Evolutionary conservation across 2,113 vertebrate genomes (phyloP).

Genomic region (Desmodus rotundus): DNA sequence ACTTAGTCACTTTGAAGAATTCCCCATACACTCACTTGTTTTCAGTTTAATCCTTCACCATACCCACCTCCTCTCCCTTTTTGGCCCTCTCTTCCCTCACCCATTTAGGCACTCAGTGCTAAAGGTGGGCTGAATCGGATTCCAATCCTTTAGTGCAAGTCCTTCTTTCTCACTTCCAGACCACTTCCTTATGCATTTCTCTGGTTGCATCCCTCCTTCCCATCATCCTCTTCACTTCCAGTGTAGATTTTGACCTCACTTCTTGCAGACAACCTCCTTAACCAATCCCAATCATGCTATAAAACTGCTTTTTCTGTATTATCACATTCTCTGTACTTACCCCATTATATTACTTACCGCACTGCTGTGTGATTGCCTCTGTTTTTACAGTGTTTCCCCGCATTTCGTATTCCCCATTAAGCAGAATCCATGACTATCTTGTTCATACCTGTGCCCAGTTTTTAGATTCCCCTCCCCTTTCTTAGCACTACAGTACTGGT

Average conservation of each 20-base stretch:
- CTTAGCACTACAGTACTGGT: background rate
- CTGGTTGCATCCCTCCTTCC: background rate
- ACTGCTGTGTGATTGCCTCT: background rate
- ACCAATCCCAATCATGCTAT: background rate
- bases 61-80: background rate
- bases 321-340: background rate
- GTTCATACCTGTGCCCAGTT: background rate
- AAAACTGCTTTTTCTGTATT: background rate
- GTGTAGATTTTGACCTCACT: background rate
- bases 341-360: background rate
- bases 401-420: background rate
- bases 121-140: background rate
- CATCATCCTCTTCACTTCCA: background rate
- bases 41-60: background rate
- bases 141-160: background rate
- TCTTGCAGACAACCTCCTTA: background rate
- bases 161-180: background rate
- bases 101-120: background rate
- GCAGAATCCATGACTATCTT: background rate
- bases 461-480: rapidly evolving
- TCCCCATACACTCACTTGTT: background rate
- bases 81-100: background rate
- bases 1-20: background rate
- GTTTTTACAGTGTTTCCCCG: background rate
- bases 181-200: background rate